Percentiles rank a stretch among this genome's conserved stretches.
These are phyloP conservation scores for Columba janthina DNA, from an alignment of 2,113 vertebrate species.

Conservation along the genomic window DNA sequence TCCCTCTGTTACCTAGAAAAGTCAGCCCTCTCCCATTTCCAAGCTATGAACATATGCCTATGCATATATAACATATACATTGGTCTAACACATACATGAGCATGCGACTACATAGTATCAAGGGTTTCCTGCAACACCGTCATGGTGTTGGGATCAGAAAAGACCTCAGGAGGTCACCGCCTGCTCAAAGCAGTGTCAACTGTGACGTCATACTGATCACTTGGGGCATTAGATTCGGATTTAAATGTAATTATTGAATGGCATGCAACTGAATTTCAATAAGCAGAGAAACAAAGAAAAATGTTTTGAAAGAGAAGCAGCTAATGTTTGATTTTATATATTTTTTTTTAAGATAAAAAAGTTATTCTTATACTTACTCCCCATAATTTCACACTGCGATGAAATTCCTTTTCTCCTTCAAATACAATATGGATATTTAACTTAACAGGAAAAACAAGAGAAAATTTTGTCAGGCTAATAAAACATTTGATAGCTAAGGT, in stretches of 20 bases:
- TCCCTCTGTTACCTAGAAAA: background rate
- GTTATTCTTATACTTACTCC: conserved; percentile 85
- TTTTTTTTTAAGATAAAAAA: background rate
- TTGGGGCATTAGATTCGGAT: background rate
- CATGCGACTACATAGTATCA: background rate
- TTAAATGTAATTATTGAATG: background rate
- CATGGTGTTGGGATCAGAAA: background rate
- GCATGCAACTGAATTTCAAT: background rate
- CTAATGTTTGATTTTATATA: background rate
- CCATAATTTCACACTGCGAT: conserved; percentile 91
- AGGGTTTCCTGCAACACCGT: background rate
- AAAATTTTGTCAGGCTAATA: background rate
- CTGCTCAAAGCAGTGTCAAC: background rate
- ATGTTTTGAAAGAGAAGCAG: background rate
- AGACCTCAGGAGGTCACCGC: background rate
- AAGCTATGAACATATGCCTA: background rate
- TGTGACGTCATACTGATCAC: background rate
- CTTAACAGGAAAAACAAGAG: conserved; percentile 67
- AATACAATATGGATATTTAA: conserved; percentile 92
- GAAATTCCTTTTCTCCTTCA: conserved; percentile 95
- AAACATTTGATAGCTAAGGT: background rate
- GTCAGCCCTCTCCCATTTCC: background rate
- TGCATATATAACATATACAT: fast-evolving
- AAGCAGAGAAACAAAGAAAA: background rate
- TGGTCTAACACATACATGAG: background rate